Conservation (phyloP, 2,797 vertebrate species). For the Diglossa cyanea region DNA sequence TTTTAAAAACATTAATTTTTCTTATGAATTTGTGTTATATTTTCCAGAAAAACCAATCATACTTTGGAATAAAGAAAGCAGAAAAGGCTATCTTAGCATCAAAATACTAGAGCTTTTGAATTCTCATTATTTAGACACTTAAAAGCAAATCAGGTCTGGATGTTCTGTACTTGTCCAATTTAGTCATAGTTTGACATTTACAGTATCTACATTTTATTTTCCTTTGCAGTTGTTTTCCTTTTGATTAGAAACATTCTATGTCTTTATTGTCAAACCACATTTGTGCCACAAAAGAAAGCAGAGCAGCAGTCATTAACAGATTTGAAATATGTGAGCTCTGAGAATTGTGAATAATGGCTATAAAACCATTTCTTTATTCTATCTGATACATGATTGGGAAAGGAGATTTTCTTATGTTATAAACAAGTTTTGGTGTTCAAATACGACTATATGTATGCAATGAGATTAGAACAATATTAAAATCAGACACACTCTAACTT, state of each 20-base stretch:
- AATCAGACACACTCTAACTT: not conserved
- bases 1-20: not conserved
- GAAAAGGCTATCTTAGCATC: not conserved
- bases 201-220: not conserved
- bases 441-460: not conserved
- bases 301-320: not conserved
- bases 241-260: not conserved
- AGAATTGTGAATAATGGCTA: not conserved
- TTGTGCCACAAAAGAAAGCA: not conserved
- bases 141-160: not conserved
- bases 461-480: not conserved
- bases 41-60: not conserved
- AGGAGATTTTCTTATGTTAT: not conserved
- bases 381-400: not conserved
- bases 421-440: not conserved
- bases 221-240: not conserved
- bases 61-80: not conserved
- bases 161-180: not conserved
- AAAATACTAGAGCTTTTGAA: not conserved
- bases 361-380: not conserved
- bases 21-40: not conserved
- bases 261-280: slow-evolving; percentile 1
- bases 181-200: slow-evolving; percentile 19
- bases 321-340: not conserved
- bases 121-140: not conserved